These are phyloP conservation scores for Scopus umbretta DNA, from an alignment of 2,113 vertebrate genomes.

Conservation along the genomic window DNA sequence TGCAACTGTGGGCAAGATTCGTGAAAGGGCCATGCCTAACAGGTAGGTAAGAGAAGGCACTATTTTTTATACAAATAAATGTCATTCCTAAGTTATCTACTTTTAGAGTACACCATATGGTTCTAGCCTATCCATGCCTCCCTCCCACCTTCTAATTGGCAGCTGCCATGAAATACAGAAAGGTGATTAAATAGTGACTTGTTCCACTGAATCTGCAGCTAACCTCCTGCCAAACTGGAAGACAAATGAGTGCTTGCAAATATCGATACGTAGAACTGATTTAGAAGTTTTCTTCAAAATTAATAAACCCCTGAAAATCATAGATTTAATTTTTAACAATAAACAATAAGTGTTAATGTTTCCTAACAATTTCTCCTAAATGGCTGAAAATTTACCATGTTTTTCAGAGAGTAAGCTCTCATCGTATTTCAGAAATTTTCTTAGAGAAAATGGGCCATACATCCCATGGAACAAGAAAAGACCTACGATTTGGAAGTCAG, in stretches of 20 bases:
- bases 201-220: not conserved
- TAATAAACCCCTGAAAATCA: not conserved
- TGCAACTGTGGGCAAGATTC: not conserved
- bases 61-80: constrained; percentile 54
- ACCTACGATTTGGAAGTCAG: not conserved
- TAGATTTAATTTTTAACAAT: not conserved
- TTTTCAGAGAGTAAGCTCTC: not conserved
- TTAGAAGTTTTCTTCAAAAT: not conserved
- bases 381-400: not conserved
- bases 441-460: not conserved
- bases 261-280: not conserved
- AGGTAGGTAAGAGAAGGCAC: constrained; percentile 33
- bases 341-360: not conserved
- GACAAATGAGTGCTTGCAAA: not conserved
- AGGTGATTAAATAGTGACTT: constrained; percentile 30
- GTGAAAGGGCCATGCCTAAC: not conserved
- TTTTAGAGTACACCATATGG: constrained; percentile 16
- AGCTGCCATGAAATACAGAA: not conserved
- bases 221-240: not conserved
- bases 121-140: not conserved
- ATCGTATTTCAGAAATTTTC: not conserved
- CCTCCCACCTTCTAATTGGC: constrained; percentile 27
- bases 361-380: not conserved
- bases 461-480: not conserved
- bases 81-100: constrained; percentile 57